Conservation (phyloP, 2,113 vertebrate genomes). For the Suncus etruscus region DNA sequence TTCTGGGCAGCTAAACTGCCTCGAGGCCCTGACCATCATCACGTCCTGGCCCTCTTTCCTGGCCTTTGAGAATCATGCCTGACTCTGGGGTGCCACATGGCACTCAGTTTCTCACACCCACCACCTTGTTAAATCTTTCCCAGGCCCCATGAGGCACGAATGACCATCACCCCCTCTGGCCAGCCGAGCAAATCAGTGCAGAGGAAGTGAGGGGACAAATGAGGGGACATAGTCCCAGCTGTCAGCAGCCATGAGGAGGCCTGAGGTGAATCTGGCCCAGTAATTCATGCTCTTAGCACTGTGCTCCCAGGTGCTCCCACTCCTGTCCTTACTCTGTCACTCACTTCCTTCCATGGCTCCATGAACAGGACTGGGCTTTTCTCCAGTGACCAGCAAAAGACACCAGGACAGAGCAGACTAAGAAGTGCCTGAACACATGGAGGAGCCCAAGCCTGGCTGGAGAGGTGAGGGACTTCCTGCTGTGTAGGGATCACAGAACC, state of each 20-base stretch:
- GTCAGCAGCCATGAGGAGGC: neutral
- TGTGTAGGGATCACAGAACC: neutral
- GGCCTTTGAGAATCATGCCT: neutral
- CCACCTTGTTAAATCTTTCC: neutral
- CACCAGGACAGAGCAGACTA: neutral
- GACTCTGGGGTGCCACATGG: neutral
- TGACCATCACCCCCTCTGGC: neutral
- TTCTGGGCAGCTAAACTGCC: too few species aligned
- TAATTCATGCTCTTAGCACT: neutral
- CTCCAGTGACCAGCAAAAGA: neutral
- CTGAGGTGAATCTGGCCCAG: neutral
- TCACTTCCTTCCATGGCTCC: neutral
- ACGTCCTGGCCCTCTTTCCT: neutral
- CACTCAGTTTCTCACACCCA: neutral
- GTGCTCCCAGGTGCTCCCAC: neutral
- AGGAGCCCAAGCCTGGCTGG: neutral
- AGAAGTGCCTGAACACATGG: neutral
- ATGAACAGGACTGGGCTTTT: neutral
- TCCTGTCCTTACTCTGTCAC: neutral
- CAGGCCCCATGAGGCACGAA: neutral
- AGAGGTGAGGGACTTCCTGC: neutral
- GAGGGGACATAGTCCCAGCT: neutral
- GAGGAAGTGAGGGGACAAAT: conserved; percentile 46
- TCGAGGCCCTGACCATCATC: neutral
- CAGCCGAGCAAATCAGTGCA: conserved; percentile 34